phyloP scores from a whole-genome alignment of 2,797 vertebrate genomes.

The Clarias fuscus region DNA sequence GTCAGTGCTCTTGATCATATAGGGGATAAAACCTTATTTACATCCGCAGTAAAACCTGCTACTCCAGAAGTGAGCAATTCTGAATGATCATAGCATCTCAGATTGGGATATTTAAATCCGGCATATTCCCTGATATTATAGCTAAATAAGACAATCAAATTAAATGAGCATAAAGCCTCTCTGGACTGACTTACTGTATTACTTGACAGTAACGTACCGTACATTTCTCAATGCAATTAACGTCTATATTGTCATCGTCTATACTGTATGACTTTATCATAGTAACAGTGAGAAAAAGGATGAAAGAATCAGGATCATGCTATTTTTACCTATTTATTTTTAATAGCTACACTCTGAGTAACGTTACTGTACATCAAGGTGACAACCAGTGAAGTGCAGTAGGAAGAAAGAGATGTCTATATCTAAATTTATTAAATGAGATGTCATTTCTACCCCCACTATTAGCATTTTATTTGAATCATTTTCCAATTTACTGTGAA shows the following conservation, averaged over 20 bases:
- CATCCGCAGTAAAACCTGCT: slow-evolving; percentile 22
- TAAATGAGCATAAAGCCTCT: background rate
- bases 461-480: background rate
- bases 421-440: background rate
- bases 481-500: background rate
- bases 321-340: background rate
- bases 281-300: background rate
- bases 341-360: background rate
- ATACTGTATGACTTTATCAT: no score
- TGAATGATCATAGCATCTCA: background rate
- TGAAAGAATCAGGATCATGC: background rate
- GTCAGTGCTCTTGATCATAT: slow-evolving; percentile 25
- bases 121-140: background rate
- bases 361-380: background rate
- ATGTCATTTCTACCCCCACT: background rate
- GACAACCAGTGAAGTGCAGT: background rate
- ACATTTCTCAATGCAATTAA: background rate
- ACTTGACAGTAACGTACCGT: background rate
- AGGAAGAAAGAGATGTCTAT: background rate
- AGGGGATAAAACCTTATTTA: slow-evolving; percentile 50
- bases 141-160: background rate
- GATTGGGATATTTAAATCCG: background rate
- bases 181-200: background rate
- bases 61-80: background rate
- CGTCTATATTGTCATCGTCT: background rate